Percentiles rank a stretch among this genome's conserved stretches.
Conservation (phyloP, 2,888 invertebrate species). For the Eledone cirrhosa region DNA sequence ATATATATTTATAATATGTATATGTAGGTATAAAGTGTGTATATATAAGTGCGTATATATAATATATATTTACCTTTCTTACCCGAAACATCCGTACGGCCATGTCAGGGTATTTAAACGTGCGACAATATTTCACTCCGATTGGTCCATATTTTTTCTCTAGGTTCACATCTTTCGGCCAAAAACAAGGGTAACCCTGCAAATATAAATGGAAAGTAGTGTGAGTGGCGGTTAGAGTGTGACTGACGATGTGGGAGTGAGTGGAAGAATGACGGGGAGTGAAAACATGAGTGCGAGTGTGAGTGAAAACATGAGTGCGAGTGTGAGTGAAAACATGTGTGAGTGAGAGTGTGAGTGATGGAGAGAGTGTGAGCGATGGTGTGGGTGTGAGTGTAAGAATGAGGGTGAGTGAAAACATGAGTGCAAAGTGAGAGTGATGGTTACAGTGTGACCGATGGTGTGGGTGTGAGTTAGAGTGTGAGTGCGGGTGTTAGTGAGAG, state of each 20-base stretch:
- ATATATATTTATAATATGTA: neutral
- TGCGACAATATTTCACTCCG: slow-evolving; percentile 55
- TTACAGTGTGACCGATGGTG: neutral
- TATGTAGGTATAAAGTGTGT: neutral
- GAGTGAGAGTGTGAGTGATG: too few relatives aligned
- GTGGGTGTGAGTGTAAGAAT: too few relatives aligned
- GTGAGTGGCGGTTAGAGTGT: too few relatives aligned
- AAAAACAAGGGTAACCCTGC: slow-evolving; percentile 61
- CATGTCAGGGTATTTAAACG: slow-evolving; percentile 49
- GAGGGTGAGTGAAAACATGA: too few relatives aligned
- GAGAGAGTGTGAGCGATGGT: neutral
- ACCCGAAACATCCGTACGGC: slow-evolving; percentile 57
- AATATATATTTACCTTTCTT: slow-evolving; percentile 51
- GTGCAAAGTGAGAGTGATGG: too few relatives aligned
- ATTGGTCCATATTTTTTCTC: slow-evolving; percentile 61
- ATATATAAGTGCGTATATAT: neutral
- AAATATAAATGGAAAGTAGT: slow-evolving; percentile 31
- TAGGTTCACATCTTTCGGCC: slow-evolving; percentile 56
- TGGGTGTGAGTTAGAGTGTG: too few relatives aligned
- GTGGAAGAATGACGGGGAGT: neutral
- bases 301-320: neutral
- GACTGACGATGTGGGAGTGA: neutral
- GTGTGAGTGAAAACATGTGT: neutral
- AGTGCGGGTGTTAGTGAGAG: too few relatives aligned
- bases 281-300: neutral